These are phyloP conservation scores for Hystrix cristata DNA, from an alignment of 2,113 vertebrate species.

Conservation along the genomic window DNA sequence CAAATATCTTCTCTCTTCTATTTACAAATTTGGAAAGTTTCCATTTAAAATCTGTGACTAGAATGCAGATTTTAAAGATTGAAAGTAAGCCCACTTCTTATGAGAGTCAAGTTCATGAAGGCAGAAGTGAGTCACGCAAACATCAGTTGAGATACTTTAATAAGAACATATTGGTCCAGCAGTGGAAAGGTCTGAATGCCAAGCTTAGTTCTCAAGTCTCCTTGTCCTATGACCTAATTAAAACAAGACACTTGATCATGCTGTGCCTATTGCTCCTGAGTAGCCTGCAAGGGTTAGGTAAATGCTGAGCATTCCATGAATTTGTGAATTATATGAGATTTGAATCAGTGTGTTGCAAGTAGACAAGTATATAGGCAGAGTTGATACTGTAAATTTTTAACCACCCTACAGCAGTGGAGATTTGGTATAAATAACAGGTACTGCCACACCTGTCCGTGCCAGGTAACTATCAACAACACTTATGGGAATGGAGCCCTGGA, in stretches of 20 bases:
- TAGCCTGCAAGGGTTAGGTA: not conserved
- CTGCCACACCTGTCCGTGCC: not conserved
- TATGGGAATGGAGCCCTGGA: not conserved
- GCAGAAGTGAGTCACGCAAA: not conserved
- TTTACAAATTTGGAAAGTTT: not conserved
- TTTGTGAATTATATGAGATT: not conserved
- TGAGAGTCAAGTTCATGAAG: not conserved
- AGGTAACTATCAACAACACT: not conserved
- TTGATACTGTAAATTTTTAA: not conserved
- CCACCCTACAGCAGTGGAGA: not conserved
- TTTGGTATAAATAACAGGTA: not conserved
- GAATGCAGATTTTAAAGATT: conserved; percentile 23
- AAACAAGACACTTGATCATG: not conserved
- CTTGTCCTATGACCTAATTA: not conserved
- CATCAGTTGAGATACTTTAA: not conserved
- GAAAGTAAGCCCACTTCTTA: not conserved
- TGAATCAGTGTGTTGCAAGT: not conserved
- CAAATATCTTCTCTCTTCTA: not conserved
- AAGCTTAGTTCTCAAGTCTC: not conserved
- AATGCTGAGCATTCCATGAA: not conserved
- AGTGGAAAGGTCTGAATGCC: not conserved
- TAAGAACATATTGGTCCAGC: not conserved
- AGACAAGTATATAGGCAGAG: not conserved
- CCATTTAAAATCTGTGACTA: conserved; percentile 33
- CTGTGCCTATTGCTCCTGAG: not conserved